These are phyloP conservation scores for Bujurquina vittata DNA, from an alignment of 2,113 vertebrate species.

Conservation along the genomic window DNA sequence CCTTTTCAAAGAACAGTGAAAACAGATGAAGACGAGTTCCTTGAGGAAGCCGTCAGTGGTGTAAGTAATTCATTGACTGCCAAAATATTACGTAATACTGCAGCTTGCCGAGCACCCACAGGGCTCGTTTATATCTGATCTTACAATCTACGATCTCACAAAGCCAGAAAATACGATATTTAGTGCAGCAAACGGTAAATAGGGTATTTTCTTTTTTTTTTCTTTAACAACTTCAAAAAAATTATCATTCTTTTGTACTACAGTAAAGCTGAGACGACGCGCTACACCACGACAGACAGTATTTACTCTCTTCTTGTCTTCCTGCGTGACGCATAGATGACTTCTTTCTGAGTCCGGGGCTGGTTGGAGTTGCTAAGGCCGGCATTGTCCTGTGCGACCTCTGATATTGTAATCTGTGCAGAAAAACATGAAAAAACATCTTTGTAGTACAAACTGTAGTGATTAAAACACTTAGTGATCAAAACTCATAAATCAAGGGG, in stretches of 20 bases:
- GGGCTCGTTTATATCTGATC: conserved; percentile 35
- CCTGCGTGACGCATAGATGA: neutral
- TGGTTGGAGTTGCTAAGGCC: accelerated
- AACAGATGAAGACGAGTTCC: conserved; percentile 16
- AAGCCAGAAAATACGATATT: neutral
- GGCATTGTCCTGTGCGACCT: neutral
- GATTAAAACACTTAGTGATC: neutral
- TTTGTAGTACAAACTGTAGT: neutral
- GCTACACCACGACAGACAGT: neutral
- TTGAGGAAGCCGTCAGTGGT: neutral
- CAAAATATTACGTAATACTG: conserved; percentile 4
- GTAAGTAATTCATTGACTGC: conserved; percentile 28
- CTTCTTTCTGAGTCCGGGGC: neutral
- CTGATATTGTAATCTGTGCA: neutral
- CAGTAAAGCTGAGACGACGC: neutral
- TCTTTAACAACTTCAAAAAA: neutral
- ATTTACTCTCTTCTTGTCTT: neutral
- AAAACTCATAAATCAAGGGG: neutral
- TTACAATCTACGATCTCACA: neutral
- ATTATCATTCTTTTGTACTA: neutral
- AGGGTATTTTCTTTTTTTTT: neutral
- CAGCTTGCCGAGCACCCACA: conserved; percentile 6
- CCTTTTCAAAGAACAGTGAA: conserved; percentile 18
- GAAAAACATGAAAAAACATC: neutral
- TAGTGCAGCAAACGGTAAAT: neutral